These are phyloP conservation scores for Hermaeophaga mercurialis DNA, from an alignment of 2,888 invertebrate genomes.

Conservation along the genomic window DNA sequence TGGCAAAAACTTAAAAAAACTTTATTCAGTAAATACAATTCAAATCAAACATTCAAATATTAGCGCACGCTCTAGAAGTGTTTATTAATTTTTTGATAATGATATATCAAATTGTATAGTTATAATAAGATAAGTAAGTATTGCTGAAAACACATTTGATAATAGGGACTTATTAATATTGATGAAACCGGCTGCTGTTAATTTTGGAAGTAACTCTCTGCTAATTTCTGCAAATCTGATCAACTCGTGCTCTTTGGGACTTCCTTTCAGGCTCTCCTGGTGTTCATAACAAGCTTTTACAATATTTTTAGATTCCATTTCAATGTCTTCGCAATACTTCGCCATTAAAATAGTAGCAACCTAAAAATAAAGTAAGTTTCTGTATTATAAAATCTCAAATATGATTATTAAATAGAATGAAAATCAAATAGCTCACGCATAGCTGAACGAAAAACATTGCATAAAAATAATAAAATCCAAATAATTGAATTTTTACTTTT, in stretches of 20 bases:
- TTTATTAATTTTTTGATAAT: neutral
- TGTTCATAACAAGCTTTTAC: conserved; percentile 12
- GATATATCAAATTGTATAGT: conserved; percentile 35
- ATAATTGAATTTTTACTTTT: no score
- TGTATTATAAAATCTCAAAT: neutral
- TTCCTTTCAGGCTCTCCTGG: conserved; percentile 15
- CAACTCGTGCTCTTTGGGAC: conserved; percentile 6
- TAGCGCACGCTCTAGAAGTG: no score
- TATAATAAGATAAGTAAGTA: conserved; percentile 36
- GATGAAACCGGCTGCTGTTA: conserved; percentile 34
- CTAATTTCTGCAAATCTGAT: conserved; percentile 21
- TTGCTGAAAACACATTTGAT: conserved; percentile 32
- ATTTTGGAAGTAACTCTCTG: conserved; percentile 30
- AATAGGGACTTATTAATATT: conserved; percentile 27
- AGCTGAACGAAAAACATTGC: no score
- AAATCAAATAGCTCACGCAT: no score
- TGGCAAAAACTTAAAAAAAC: no score
- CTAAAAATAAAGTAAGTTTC: neutral
- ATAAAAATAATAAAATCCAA: no score
- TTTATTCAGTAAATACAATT: no score
- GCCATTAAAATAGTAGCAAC: conserved; percentile 11
- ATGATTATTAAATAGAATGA: neutral
- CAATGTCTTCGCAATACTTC: conserved; percentile 28
- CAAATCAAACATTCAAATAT: no score
- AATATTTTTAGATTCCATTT: conserved; percentile 25